Evolutionary conservation across 2,797 vertebrate species (phyloP), one percentile per base, ranked within the genome.

Genomic region (Gymnocypris eckloni): DNA sequence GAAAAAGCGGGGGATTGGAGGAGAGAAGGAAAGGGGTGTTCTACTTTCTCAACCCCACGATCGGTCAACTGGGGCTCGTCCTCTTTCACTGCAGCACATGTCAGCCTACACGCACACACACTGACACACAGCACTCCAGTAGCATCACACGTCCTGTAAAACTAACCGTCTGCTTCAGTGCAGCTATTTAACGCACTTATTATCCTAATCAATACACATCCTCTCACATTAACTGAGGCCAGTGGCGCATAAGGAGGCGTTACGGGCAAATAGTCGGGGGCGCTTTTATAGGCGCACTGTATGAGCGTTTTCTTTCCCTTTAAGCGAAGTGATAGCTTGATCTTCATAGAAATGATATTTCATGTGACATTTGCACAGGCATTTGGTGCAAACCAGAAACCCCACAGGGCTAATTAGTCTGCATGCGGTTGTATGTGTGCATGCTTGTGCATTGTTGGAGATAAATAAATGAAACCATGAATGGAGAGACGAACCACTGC

Each of bases 81-180:
- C 91, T 93, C 86, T 90, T 93, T 92, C 91, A 91, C 93, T 91
- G 92, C 94, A 93, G 92, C 92, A 92, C 85, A 84, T 88, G 91
- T 86, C 85, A 83, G 70, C 66, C 84, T 48, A 84, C 61, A 71
- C 71, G 64, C 59, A 66, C 54, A 61, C 59, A 25, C 22, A 59
- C 56, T 16, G 28, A 64, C 70, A 67, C 67, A 75, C n/a, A 25
- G 64, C 66, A 43, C 43, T 39, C 12, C 50, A 45, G 61, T 41
- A 13, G 50, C 41, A 81, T 54, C 59, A 76, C 86, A 81, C 69
- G 84, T 33, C 41, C 22, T 84, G 69, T 77, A 54, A 77, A 85
- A 82, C 87, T 75, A 87, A 92, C 90, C 90, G 43, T 83, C 45
- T 75, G 71, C 43, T 75, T 50, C 18, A 18, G 71, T 64, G 41